Base-by-base conservation (phyloP, 2,797 vertebrate species). In the Chiroxiphia lanceolata region DNA sequence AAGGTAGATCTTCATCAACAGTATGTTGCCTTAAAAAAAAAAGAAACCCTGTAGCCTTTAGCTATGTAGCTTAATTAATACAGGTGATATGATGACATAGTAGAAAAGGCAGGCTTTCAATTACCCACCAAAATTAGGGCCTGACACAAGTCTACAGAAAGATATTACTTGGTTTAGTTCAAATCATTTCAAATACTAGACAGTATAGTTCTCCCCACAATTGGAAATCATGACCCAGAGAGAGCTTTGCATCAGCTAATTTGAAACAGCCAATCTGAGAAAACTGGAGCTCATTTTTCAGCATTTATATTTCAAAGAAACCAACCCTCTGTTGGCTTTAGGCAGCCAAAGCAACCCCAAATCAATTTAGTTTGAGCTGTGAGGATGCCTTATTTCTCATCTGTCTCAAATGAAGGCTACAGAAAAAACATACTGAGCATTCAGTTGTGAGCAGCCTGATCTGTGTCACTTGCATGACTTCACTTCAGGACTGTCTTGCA, bases 41-140 rank as follows among this genome's bases (percentile, higher is more conserved):
- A 67, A 40, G 36, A 25, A 34, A 8, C 11, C 33, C 34, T 61
- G 29, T 33, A 83, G 56, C 51, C 33, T 71, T 86, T 42, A 63
- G 36, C 23, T 38, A 26, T n/a, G 14, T 29, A 74, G 16, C 44
- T 69, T 89, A 67, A 83, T 86, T 88, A 68, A 78, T n/a, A 29
- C n/a, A 70, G 68, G 56, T 69, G 27, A 68, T 68, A 56, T 4
- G 21, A 83, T 54, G 45, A 45, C 38, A 71, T 34, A 45, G 21
- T 85, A 92, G 77, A 89, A 94, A 76, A 85, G 48, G 29, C 72
- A 80, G 23, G 23, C 34, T 87, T 86, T 76, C 81, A 89, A 23
- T 59, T 83, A 45, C 36, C 23, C 40, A 63, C 15, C 5, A 3
- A 82, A 92, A 87, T 65, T 15, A 77, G 42, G 21, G 47, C 27